Conservation (phyloP, 2,113 vertebrate genomes). For the Accipiter cooperii region DNA sequence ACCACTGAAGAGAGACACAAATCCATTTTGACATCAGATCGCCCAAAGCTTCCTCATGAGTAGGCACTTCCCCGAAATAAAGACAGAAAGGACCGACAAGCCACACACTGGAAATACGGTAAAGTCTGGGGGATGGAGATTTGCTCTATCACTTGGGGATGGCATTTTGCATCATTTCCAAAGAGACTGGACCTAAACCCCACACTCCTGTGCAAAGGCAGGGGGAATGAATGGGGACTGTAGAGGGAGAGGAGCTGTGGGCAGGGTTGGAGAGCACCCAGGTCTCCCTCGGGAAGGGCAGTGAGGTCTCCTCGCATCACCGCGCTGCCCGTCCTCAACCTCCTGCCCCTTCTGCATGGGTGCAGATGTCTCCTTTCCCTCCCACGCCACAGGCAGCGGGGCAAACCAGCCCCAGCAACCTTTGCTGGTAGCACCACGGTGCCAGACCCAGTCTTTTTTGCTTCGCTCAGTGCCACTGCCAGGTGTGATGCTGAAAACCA, state of each 20-base stretch:
- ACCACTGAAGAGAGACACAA: not conserved
- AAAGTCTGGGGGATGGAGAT: not conserved
- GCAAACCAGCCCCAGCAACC: not conserved
- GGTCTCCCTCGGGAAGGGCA: not conserved
- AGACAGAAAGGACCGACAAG: not conserved
- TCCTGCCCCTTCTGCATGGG: fast-evolving
- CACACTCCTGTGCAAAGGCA: not conserved
- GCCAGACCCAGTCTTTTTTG: not conserved
- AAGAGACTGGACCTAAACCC: not conserved
- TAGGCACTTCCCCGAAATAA: not conserved
- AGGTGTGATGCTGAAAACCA: not conserved
- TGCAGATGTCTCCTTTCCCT: not conserved
- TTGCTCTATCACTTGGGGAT: not conserved
- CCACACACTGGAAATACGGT: not conserved
- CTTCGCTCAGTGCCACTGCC: not conserved
- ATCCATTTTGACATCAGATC: not conserved
- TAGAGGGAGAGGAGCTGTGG: not conserved
- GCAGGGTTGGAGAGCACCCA: not conserved
- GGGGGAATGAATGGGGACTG: not conserved
- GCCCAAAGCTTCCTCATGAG: not conserved
- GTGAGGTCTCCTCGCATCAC: fast-evolving
- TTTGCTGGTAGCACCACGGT: not conserved
- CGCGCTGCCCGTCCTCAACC: not conserved
- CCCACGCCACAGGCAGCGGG: fast-evolving
- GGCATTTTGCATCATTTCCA: not conserved